Evolutionary conservation across 2,113 vertebrate genomes (phyloP).

Genomic region (Triplophysa dalaica): DNA sequence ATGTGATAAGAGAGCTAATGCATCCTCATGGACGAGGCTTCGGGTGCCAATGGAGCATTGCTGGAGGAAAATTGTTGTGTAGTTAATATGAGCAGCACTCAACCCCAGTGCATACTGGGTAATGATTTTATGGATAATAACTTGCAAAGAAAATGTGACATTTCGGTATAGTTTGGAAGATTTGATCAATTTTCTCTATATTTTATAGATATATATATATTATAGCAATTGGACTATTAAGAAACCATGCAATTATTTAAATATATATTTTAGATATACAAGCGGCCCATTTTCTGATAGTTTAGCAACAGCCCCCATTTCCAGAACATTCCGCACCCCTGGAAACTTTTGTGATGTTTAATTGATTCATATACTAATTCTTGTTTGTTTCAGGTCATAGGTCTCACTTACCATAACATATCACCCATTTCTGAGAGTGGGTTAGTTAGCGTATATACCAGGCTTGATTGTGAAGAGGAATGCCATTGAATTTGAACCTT

Average conservation of each 20-base stretch:
- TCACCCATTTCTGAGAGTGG: conserved; percentile 42
- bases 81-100: not conserved
- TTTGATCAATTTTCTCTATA: no score
- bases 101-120: not conserved
- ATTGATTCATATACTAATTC: not conserved
- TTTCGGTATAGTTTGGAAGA: no score
- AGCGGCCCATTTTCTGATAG: no score
- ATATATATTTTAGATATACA: no score
- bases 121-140: conserved; percentile 7
- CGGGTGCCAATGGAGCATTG: conserved; percentile 8
- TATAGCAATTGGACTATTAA: no score
- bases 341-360: not conserved
- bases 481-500: conserved; percentile 75
- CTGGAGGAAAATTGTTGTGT: not conserved
- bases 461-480: conserved; percentile 71
- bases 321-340: not conserved
- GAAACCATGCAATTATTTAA: no score
- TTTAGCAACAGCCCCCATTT: not conserved
- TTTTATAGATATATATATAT: no score
- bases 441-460: conserved; percentile 62
- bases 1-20: conserved; percentile 86
- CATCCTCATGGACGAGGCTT: conserved; percentile 22
- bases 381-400: conserved; percentile 42
- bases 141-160: not conserved
- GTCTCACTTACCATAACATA: conserved; percentile 54